Evolutionary conservation across 2,888 invertebrate species (phyloP).

Genomic region (Pristionchus entomophagus): DNA sequence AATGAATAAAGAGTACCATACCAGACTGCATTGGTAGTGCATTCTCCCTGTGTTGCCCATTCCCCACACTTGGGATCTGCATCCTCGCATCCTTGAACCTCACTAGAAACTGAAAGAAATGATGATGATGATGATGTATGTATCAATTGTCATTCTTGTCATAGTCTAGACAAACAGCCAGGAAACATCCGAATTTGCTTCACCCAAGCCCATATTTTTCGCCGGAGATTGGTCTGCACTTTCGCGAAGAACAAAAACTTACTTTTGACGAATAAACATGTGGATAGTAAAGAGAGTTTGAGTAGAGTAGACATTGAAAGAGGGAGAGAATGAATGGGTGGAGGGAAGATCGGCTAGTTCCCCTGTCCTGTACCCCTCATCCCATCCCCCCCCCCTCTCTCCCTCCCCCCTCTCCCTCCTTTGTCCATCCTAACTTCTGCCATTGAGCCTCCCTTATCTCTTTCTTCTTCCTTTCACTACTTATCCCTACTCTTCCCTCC

Average conservation of each 20-base stretch:
- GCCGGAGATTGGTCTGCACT: not conserved
- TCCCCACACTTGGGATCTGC: conserved; percentile 74
- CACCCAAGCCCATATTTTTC: not conserved
- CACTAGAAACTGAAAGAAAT: not conserved
- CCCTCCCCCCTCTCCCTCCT: not conserved
- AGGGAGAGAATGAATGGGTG: conserved; percentile 1
- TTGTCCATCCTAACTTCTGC: conserved; percentile 28
- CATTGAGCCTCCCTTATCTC: conserved; percentile 34
- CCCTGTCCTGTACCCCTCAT: conserved; percentile 12
- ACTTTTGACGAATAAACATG: conserved; percentile 20
- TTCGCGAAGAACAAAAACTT: conserved; percentile 30
- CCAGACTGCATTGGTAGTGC: conserved; percentile 75
- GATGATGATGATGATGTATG: not conserved
- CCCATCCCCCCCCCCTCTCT: not conserved
- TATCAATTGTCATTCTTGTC: too few relatives aligned
- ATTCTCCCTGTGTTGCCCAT: conserved; percentile 76
- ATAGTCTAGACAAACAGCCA: not conserved
- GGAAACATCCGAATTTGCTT: not conserved
- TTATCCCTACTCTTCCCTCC: conserved; percentile 26
- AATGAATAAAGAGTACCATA: too few relatives aligned
- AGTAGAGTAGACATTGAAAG: conserved; percentile 2
- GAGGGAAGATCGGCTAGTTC: conserved; percentile 27
- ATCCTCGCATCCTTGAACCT: conserved; percentile 68
- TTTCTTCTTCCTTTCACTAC: conserved; percentile 21
- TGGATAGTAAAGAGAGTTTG: conserved; percentile 36